Percentiles rank a stretch among this genome's conserved stretches.
phyloP scores from a whole-genome alignment of 2,113 vertebrate species.

The Orthonyx spaldingii region DNA sequence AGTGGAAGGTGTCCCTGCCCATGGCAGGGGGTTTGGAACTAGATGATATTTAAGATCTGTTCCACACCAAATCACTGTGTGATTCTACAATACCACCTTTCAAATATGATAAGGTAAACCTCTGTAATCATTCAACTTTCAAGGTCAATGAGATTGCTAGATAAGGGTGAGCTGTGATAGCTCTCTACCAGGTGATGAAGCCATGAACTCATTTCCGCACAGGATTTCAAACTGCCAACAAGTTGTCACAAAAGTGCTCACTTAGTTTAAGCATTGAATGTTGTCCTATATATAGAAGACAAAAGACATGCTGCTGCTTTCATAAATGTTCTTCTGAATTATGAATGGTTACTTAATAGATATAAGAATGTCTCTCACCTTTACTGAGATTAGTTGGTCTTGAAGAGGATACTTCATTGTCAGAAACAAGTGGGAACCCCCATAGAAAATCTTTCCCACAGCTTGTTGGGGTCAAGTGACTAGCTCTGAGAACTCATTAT shows the following conservation, averaged over 20 bases:
- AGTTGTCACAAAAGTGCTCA: not conserved
- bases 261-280: not conserved
- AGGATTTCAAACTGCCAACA: not conserved
- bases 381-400: not conserved
- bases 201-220: not conserved
- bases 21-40: not conserved
- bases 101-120: not conserved
- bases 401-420: constrained; percentile 18
- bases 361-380: not conserved
- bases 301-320: constrained; percentile 5
- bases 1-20: not conserved
- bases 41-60: not conserved
- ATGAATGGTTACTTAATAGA: constrained; percentile 5
- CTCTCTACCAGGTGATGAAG: not conserved
- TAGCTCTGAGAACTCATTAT: constrained; percentile 13
- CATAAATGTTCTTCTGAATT: not conserved
- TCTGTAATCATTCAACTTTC: not conserved
- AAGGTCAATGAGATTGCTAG: not conserved
- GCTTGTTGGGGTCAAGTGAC: constrained; percentile 4
- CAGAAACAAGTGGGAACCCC: constrained; percentile 39
- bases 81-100: not conserved
- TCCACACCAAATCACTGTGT: not conserved
- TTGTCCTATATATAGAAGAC: not conserved
- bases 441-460: constrained; percentile 10
- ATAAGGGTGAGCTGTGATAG: not conserved